Evolutionary conservation across 2,888 invertebrate species (phyloP), one percentile per base, ranked within the genome.

Genomic region (Hanleya hanleyi): DNA sequence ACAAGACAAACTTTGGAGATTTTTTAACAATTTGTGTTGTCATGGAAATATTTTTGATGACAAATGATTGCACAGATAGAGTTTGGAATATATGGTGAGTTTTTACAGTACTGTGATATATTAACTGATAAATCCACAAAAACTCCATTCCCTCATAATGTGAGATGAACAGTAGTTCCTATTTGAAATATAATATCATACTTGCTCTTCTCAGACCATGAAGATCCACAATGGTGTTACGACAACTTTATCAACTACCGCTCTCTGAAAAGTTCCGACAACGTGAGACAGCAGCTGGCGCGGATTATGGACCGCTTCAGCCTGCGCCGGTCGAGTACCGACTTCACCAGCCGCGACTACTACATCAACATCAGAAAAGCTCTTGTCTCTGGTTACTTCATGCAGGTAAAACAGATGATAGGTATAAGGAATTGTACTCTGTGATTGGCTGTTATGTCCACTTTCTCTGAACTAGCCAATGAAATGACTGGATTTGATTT

Each of bases 241-340:
- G 98, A 99, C 90, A 99, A 99, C 92, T 99, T 99, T 91, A 96
- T 99, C 81, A 99, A 99, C 93, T 99, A 96, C 92, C 94, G 99
- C 79, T 98, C 99, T 0, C 92, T 99, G 75, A 99, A 99, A 91
- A 98, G 97, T 47, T 99, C 98, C 0, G 99, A 99, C 91, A 99
- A 99, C 91, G 99, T 99, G 9, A 93, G 99, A 3, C 96, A 97
- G 85, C 99, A 99, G 88, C 93, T 99, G 87, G 96, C 97, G 49
- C 93, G 99, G 83, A 99, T 99, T 83, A 99, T 99, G 99, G 99
- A 99, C 91, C 94, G 98, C 82, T 98, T 99, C 91, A 95, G 94
- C 89, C 92, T 99, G 83, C 96, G 96, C 89, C 93, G 98, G 74
- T 96, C 97, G 6, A 98, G 98, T 76, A 99, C 99, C 26, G 98